Evolutionary conservation across 2,888 invertebrate species (phyloP).

Genomic region (Troides aeacus): DNA sequence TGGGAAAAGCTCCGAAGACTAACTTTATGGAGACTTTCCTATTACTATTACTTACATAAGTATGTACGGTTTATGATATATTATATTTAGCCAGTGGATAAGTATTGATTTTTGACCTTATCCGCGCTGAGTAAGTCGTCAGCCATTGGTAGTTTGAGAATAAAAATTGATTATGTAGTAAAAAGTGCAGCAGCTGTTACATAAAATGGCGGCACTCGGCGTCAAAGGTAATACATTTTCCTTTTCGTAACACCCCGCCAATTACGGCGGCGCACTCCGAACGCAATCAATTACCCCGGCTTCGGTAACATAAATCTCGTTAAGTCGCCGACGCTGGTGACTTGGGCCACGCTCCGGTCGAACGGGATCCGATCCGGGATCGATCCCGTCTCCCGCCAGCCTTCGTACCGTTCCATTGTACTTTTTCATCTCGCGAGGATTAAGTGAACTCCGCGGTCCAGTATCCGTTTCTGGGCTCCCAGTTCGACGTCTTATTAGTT

Average conservation of each 20-base stretch:
- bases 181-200: no score
- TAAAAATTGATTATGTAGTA: no score
- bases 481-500: slow-evolving; percentile 54
- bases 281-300: slow-evolving; percentile 27
- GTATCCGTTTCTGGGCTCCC: slow-evolving; percentile 45
- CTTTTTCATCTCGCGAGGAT: slow-evolving; percentile 74
- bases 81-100: no score
- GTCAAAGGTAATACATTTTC: slow-evolving; percentile 28
- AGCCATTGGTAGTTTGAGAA: no score
- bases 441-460: slow-evolving; percentile 59
- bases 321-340: slow-evolving; percentile 47
- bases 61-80: no score
- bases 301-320: slow-evolving; percentile 22
- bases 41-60: no score
- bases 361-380: slow-evolving; percentile 13
- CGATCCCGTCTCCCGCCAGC: slow-evolving; percentile 45
- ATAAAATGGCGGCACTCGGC: slow-evolving; percentile 2
- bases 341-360: slow-evolving; percentile 36
- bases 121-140: no score
- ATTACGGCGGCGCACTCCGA: slow-evolving; percentile 26
- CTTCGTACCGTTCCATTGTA: slow-evolving; percentile 64
- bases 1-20: no score
- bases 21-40: no score
- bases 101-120: no score
- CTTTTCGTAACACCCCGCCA: slow-evolving; percentile 28